phyloP scores from a whole-genome alignment of 2,888 invertebrate species.

The Cantharis rufa region DNA sequence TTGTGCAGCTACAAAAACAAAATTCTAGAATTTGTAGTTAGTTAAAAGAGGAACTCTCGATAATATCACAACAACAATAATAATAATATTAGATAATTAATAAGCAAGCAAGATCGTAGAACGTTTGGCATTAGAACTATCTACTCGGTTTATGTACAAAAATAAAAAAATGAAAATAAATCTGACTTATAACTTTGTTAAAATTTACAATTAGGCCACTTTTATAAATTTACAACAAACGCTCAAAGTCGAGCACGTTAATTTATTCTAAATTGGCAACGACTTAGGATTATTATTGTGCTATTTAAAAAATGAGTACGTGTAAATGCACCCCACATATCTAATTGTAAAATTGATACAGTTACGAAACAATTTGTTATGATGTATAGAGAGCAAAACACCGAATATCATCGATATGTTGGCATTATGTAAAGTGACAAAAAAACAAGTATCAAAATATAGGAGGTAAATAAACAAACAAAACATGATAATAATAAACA shows the following conservation, averaged over 20 bases:
- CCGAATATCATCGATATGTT: conserved; percentile 52
- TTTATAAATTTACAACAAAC: neutral
- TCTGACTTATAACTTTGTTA: neutral
- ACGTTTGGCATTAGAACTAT: conserved; percentile 21
- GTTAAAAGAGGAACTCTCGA: neutral
- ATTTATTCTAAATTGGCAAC: conserved; percentile 27
- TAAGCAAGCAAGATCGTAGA: neutral
- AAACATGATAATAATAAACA: conserved; percentile 40
- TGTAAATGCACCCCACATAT: conserved; percentile 27
- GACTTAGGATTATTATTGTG: conserved; percentile 25
- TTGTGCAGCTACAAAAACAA: conserved; percentile 18
- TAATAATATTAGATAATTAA: neutral
- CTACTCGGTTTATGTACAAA: neutral
- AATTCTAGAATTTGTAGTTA: neutral
- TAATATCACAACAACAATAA: neutral
- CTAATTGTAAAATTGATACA: conserved; percentile 7
- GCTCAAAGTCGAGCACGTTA: neutral
- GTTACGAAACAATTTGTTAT: conserved; percentile 8
- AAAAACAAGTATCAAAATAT: conserved; percentile 52
- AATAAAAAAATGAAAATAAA: neutral
- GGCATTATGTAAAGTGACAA: conserved; percentile 40
- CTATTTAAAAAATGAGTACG: conserved; percentile 16
- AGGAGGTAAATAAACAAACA: conserved; percentile 38
- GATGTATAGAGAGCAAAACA: conserved; percentile 37
- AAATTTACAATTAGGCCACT: neutral